Percentiles rank a stretch among this genome's conserved stretches.
These are phyloP conservation scores for Pangasianodon hypophthalmus DNA, from an alignment of 2,113 vertebrate species.

Conservation along the genomic window DNA sequence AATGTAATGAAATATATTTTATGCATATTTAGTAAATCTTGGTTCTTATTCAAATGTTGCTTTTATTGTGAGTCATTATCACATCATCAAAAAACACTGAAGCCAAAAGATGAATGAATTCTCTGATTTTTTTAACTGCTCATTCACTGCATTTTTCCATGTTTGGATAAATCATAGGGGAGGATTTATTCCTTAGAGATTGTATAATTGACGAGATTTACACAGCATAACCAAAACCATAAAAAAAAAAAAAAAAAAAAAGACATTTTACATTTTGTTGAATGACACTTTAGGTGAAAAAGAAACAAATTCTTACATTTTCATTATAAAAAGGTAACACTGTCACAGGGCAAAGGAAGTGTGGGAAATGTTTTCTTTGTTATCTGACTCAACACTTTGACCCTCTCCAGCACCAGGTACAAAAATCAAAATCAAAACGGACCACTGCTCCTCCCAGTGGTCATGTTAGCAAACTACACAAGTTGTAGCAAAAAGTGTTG, in stretches of 20 bases:
- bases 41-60: background rate
- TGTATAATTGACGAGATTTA: constrained; percentile 2
- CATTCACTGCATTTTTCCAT: constrained; percentile 23
- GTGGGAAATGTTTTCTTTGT: constrained; percentile 16
- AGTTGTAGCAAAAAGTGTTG: constrained; percentile 15
- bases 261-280: constrained; percentile 44
- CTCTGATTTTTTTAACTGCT: constrained; percentile 23
- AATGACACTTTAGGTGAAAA: constrained; percentile 46
- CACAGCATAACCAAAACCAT: constrained; percentile 17
- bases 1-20: constrained; percentile 48
- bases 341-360: constrained; percentile 18
- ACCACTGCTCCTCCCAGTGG: constrained; percentile 25
- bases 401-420: background rate
- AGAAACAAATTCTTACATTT: constrained; percentile 20
- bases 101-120: background rate
- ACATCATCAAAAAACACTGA: background rate
- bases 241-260: background rate
- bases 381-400: background rate
- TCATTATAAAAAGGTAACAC: constrained; percentile 28
- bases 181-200: constrained; percentile 13
- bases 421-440: constrained; percentile 13
- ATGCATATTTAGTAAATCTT: constrained; percentile 25
- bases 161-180: constrained; percentile 28
- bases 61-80: background rate
- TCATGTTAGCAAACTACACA: constrained; percentile 36